phyloP scores from a whole-genome alignment of 1,140 invertebrate genomes.

The Microplitis demolitor region DNA sequence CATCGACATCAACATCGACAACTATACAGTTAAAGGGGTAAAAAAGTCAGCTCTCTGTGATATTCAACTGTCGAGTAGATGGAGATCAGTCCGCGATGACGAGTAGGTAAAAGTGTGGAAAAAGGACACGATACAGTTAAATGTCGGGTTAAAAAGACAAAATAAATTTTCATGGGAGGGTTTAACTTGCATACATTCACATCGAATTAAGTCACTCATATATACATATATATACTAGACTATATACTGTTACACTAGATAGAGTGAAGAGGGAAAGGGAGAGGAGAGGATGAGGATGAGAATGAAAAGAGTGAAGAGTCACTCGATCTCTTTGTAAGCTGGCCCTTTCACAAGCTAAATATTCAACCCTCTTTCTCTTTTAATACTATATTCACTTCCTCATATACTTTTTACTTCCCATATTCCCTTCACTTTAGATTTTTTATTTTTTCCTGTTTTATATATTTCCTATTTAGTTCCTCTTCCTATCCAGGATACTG shows the following conservation, averaged over 20 bases:
- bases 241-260: background rate
- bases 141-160: slow-evolving; percentile 11
- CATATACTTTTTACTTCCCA: background rate
- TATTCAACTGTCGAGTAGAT: background rate
- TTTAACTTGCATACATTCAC: slow-evolving; percentile 33
- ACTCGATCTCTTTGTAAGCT: slow-evolving; percentile 31
- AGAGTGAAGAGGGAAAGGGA: background rate
- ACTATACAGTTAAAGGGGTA: background rate
- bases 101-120: slow-evolving; percentile 17
- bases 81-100: slow-evolving; percentile 18
- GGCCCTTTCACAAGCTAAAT: slow-evolving; percentile 30
- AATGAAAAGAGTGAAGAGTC: background rate
- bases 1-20: background rate
- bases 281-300: background rate
- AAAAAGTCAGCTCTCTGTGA: slow-evolving; percentile 10
- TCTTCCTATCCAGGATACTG: too few relatives aligned
- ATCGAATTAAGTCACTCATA: slow-evolving; percentile 38
- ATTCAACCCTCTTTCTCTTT: slow-evolving; percentile 17
- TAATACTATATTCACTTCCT: background rate
- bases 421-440: background rate
- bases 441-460: too few relatives aligned
- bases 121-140: slow-evolving; percentile 16
- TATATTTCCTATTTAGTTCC: too few relatives aligned
- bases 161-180: background rate
- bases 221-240: background rate